A percentile compares a stretch with the other conserved stretches of the same genome.
These are phyloP conservation scores for Hybos culiciformis DNA, from an alignment of 2,888 invertebrate genomes.

Conservation along the genomic window DNA sequence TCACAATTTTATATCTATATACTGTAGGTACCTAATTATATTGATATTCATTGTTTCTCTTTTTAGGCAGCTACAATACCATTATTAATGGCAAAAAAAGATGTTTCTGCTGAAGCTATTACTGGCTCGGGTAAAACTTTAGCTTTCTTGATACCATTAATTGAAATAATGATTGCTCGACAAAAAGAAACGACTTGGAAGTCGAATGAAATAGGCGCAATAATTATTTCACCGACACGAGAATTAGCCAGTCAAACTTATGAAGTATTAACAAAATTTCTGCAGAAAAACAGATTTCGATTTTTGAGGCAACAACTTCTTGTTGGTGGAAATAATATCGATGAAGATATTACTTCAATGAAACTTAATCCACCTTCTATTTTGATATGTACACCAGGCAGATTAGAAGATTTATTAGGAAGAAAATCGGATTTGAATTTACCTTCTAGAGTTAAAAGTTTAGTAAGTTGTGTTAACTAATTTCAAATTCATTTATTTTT, in stretches of 20 bases:
- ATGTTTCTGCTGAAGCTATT: slow-evolving; percentile 95
- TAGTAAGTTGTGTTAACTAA: slow-evolving; percentile 42
- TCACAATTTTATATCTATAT: background rate
- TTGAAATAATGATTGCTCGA: slow-evolving; percentile 65
- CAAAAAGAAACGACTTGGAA: slow-evolving; percentile 49
- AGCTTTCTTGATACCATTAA: slow-evolving; percentile 83
- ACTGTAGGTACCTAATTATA: background rate
- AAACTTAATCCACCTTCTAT: slow-evolving; percentile 64
- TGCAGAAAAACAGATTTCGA: slow-evolving; percentile 38
- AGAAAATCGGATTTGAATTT: slow-evolving; percentile 57
- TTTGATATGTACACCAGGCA: slow-evolving; percentile 87
- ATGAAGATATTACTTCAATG: slow-evolving; percentile 57
- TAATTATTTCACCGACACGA: slow-evolving; percentile 90
- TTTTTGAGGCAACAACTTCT: slow-evolving; percentile 46
- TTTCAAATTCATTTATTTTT: background rate
- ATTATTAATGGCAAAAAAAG: slow-evolving; percentile 74
- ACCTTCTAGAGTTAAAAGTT: slow-evolving; percentile 55
- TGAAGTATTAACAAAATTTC: slow-evolving; percentile 44
- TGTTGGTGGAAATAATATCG: slow-evolving; percentile 72
- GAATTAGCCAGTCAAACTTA: slow-evolving; percentile 87
- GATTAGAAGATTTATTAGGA: slow-evolving; percentile 73
- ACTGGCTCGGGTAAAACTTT: slow-evolving; percentile 98
- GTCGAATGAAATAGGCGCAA: slow-evolving; percentile 65
- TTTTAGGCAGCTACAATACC: slow-evolving; percentile 78
- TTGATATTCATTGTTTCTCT: background rate